Conservation (phyloP, 53 echinoderm and acorn worm species). For the Pentamera pediparva region DNA sequence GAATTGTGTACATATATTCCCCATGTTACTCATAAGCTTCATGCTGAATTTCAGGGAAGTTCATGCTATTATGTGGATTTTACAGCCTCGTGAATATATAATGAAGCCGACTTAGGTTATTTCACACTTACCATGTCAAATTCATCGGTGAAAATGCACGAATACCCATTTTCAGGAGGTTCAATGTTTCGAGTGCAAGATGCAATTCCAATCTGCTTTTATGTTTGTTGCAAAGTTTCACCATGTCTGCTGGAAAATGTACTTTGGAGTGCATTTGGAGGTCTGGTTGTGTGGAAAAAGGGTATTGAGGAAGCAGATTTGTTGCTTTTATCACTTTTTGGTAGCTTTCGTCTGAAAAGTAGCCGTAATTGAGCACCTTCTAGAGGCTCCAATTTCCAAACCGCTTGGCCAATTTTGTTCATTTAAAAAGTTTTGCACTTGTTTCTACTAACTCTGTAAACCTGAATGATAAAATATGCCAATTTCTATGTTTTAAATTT, state of each 20-base stretch:
- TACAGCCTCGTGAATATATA: too few species aligned
- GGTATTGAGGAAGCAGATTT: too few species aligned
- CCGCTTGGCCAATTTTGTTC: neutral
- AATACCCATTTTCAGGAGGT: too few species aligned
- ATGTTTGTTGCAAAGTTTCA: too few species aligned
- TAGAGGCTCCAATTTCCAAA: neutral
- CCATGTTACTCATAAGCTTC: neutral
- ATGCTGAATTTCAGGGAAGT: neutral
- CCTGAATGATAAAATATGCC: neutral
- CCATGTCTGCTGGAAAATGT: too few species aligned
- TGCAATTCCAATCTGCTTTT: too few species aligned
- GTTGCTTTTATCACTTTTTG: too few species aligned
- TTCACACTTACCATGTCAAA: neutral
- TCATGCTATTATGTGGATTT: neutral
- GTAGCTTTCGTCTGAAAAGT: neutral
- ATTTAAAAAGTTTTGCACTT: neutral
- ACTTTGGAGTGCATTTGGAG: too few species aligned
- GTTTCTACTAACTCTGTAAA: neutral
- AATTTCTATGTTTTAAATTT: neutral
- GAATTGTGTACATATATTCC: neutral
- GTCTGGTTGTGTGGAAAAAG: too few species aligned
- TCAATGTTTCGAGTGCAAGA: too few species aligned
- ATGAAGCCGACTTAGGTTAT: neutral
- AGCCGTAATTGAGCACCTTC: neutral
- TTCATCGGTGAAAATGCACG: too few species aligned